Evolutionary conservation across 2,888 invertebrate genomes (phyloP).

Genomic region (Aporophyla lueneburgensis): DNA sequence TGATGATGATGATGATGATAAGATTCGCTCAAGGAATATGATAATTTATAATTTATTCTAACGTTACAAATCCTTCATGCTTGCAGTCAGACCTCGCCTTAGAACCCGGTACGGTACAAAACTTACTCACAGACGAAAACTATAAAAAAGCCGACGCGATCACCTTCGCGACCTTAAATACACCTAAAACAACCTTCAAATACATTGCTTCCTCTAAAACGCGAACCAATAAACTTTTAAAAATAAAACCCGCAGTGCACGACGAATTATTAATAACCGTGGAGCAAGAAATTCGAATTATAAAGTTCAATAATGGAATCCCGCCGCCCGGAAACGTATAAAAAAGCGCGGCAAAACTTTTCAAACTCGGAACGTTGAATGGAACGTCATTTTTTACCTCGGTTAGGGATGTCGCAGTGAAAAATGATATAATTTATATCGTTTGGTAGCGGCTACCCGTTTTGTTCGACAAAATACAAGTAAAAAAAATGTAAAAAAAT

Average conservation of each 20-base stretch:
- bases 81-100: slow-evolving; percentile 43
- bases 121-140: slow-evolving; percentile 74
- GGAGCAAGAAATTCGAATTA: slow-evolving; percentile 67
- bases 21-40: not conserved
- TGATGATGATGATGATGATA: too few species aligned
- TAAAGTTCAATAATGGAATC: slow-evolving; percentile 82
- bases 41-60: not conserved
- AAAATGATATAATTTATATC: slow-evolving; percentile 91
- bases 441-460: slow-evolving; percentile 89
- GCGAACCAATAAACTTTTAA: not conserved
- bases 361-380: slow-evolving; percentile 88
- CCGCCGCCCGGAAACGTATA: slow-evolving; percentile 88
- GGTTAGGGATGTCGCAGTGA: slow-evolving; percentile 90
- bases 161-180: slow-evolving; percentile 60
- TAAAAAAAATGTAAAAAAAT: slow-evolving; percentile 85
- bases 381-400: slow-evolving; percentile 90
- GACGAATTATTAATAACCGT: slow-evolving; percentile 54
- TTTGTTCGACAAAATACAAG: slow-evolving; percentile 90
- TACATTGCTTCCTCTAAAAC: slow-evolving; percentile 46
- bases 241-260: slow-evolving; percentile 46
- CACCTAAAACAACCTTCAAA: slow-evolving; percentile 39
- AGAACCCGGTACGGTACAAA: slow-evolving; percentile 61
- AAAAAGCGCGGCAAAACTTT: slow-evolving; percentile 90
- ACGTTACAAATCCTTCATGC: slow-evolving; percentile 4
- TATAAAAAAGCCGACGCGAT: slow-evolving; percentile 78